Evolutionary conservation across 1,140 invertebrate species (phyloP), one percentile per base, ranked within the genome.

Genomic region (Cotesia vestalis): DNA sequence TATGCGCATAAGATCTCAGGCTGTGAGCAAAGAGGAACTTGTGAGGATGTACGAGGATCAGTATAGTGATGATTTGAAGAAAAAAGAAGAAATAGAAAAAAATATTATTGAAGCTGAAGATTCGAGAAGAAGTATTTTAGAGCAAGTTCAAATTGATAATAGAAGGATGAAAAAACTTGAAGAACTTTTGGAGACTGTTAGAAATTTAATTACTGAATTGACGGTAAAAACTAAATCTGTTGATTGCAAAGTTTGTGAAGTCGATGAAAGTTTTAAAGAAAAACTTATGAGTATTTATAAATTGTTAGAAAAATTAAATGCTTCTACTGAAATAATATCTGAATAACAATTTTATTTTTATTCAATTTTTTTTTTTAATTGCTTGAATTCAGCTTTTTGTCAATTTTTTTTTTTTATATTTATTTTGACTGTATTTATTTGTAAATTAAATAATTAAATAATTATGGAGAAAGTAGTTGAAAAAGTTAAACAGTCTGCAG

Each of bases 121-220:
- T 34, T 89, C 88, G 20, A 89, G 88, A 71, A 84, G 84, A 52
- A 81, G 87, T 68, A 76, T 89, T 1, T 78, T 80, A 1, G 79
- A 84, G 0, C 84, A 90, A 40, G 81, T 89, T 8, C 77, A 84
- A 3, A 85, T 88, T 64, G 83, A 90, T 61, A 84, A 84, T 51
- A 78, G 82, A 55, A 89, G 92, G 80, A 88, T 90, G 27, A 63
- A 84, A 1, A 87, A 87, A 53, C 73, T 92, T 4, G 87, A 84
- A 1, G 83, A 85, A 52, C 86, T 92, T 70, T 81, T 93, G 17
- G 84, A 88, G 72, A 87, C 90, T 78, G 90, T 91, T 2, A 90
- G 89, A 52, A 78, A 81, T 17, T 88, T 89, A 34, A 88, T 93
- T 5, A 83, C 88, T 68, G 86, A 89, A 69, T 89, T 90, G 46